These are phyloP conservation scores for Eleginops maclovinus DNA, from an alignment of 2,113 vertebrate species.

Conservation along the genomic window DNA sequence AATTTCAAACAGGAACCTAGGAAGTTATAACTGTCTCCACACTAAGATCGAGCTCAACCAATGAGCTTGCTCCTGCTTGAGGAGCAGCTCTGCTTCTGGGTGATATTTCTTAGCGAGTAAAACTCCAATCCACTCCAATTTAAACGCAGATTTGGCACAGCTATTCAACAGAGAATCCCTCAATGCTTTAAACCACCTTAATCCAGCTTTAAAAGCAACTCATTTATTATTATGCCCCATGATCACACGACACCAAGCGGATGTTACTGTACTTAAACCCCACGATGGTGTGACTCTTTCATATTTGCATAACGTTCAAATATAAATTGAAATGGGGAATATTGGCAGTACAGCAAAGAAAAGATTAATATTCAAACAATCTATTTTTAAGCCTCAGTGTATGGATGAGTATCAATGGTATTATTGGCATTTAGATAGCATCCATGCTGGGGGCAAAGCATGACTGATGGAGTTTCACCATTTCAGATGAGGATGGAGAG, in stretches of 20 bases:
- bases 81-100: conserved; percentile 20
- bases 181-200: conserved; percentile 50
- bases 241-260: conserved; percentile 24
- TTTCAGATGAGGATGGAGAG: conserved; percentile 68
- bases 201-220: conserved; percentile 51
- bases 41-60: not conserved
- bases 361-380: conserved; percentile 60
- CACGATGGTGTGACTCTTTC: conserved; percentile 19
- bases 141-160: not conserved
- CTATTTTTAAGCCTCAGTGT: conserved; percentile 71
- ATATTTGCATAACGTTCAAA: conserved; percentile 37
- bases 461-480: conserved; percentile 74
- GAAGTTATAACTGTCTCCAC: not conserved
- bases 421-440: conserved; percentile 67
- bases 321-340: conserved; percentile 19
- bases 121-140: conserved; percentile 29
- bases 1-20: not conserved
- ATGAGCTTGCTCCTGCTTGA: conserved; percentile 3
- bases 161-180: conserved; percentile 44
- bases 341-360: conserved; percentile 28
- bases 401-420: conserved; percentile 64
- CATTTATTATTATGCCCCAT: conserved; percentile 7
- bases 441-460: conserved; percentile 62
- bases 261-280: conserved; percentile 34
- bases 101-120: conserved; percentile 25